Evolutionary conservation across 2,797 vertebrate species (phyloP).

Genomic region (Chrosomus eos): DNA sequence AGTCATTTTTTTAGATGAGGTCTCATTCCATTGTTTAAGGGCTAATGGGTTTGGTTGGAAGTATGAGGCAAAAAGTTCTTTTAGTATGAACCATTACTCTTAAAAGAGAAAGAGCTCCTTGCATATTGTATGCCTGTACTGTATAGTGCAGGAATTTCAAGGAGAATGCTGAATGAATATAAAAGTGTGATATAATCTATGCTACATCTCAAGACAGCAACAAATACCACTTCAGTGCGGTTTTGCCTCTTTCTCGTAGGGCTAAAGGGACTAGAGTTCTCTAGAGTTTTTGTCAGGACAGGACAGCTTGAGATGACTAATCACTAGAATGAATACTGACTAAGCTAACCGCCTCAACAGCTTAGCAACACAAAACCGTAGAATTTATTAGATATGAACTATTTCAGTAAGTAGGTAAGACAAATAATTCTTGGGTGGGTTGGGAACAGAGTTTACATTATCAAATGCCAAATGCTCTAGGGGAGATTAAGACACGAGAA

Average conservation of each 20-base stretch:
- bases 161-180: slow-evolving; percentile 24
- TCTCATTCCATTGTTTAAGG: background rate
- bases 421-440: slow-evolving; percentile 44
- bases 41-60: background rate
- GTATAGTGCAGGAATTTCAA: slow-evolving; percentile 25
- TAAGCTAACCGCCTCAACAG: slow-evolving; percentile 46
- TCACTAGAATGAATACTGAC: slow-evolving; percentile 45
- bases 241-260: slow-evolving; percentile 41
- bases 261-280: slow-evolving; percentile 15
- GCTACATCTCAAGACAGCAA: slow-evolving; percentile 15
- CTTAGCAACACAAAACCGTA: slow-evolving; percentile 45
- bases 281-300: slow-evolving; percentile 61
- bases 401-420: slow-evolving; percentile 29
- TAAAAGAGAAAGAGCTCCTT: background rate
- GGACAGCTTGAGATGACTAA: slow-evolving; percentile 68
- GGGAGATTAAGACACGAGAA: background rate
- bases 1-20: background rate
- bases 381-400: slow-evolving; percentile 24
- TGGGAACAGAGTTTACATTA: slow-evolving; percentile 23
- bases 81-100: background rate
- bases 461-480: background rate
- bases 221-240: slow-evolving; percentile 12
- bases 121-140: slow-evolving; percentile 11
- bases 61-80: slow-evolving; percentile 5
- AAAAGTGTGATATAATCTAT: slow-evolving; percentile 21